A percentile compares a stretch with the other conserved stretches of the same genome.
Evolutionary conservation across 2,888 invertebrate species (phyloP).

Genomic region (Leptothorax acervorum): DNA sequence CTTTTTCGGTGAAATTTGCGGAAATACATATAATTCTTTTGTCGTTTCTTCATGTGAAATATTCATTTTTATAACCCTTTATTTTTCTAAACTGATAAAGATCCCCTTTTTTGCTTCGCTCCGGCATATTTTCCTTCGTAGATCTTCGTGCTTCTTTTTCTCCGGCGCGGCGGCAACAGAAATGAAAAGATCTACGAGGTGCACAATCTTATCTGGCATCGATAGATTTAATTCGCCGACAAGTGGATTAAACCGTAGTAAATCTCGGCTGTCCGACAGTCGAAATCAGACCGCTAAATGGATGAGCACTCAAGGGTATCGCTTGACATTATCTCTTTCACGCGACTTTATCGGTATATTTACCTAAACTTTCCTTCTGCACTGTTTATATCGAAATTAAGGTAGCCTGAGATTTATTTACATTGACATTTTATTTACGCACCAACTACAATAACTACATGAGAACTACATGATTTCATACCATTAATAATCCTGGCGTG

Average conservation of each 20-base stretch:
- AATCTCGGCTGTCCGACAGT: slow-evolving; percentile 58
- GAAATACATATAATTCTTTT: neutral
- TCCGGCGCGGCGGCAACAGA: slow-evolving; percentile 52
- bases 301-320: slow-evolving; percentile 49
- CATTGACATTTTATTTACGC: neutral
- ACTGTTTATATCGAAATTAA: neutral
- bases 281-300: slow-evolving; percentile 59
- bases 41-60: neutral
- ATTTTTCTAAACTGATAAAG: slow-evolving; percentile 10
- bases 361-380: neutral
- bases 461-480: no score
- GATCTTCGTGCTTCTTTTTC: slow-evolving; percentile 14
- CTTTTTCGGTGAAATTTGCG: neutral
- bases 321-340: slow-evolving; percentile 56
- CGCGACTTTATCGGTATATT: slow-evolving; percentile 18
- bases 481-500: neutral
- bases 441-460: no score
- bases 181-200: slow-evolving; percentile 39
- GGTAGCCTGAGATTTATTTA: neutral
- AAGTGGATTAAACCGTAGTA: slow-evolving; percentile 71
- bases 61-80: neutral
- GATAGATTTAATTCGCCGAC: slow-evolving; percentile 72
- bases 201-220: slow-evolving; percentile 60
- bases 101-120: neutral
- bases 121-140: neutral